Evolutionary conservation across 2,888 invertebrate genomes (phyloP).

Genomic region (Tiliacea aurago): DNA sequence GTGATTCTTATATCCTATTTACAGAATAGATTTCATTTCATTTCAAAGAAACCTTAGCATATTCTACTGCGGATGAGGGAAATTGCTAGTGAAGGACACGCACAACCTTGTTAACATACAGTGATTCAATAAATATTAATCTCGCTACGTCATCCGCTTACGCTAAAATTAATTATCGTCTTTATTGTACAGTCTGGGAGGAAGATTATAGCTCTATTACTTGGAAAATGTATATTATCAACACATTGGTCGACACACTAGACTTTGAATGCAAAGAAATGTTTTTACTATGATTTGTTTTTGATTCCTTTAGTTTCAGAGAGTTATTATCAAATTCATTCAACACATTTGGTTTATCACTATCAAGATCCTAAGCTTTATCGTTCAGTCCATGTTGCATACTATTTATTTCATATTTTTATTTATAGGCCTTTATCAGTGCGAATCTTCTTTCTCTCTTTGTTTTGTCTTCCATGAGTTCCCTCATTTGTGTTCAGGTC

Average conservation of each 20-base stretch:
- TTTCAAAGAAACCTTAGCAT: conserved; percentile 14
- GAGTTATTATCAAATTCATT: not conserved
- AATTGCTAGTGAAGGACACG: conserved; percentile 42
- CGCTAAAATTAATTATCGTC: conserved; percentile 39
- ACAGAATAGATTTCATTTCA: no score
- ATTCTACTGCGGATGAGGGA: conserved; percentile 27
- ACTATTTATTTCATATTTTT: not conserved
- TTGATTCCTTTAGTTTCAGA: not conserved
- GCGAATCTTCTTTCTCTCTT: not conserved
- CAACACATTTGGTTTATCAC: not conserved
- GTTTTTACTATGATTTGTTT: not conserved
- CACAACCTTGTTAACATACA: conserved; percentile 43
- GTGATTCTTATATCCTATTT: no score
- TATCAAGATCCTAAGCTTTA: not conserved
- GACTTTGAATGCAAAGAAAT: not conserved
- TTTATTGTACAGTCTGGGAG: conserved; percentile 28
- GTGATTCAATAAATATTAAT: conserved; percentile 64
- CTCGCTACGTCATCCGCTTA: conserved; percentile 39
- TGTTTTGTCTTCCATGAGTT: not conserved
- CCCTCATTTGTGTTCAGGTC: not conserved
- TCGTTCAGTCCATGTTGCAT: not conserved
- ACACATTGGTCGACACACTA: not conserved
- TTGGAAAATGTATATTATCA: conserved; percentile 21
- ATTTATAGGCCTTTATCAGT: not conserved
- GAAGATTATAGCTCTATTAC: conserved; percentile 30